These are phyloP conservation scores for Galaxias olidus DNA, from an alignment of 2,797 vertebrate species.

Conservation along the genomic window DNA sequence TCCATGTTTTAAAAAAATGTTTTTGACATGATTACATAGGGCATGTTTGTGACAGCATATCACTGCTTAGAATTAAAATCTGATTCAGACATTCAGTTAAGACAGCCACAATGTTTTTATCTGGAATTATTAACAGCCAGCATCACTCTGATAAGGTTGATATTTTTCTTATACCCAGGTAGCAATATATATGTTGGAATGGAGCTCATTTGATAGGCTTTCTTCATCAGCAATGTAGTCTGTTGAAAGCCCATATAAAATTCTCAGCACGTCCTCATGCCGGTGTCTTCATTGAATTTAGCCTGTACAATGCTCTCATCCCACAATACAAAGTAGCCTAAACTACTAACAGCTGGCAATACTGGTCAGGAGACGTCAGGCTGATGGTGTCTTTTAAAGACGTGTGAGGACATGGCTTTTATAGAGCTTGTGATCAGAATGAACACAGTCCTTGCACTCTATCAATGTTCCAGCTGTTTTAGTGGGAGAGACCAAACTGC, in stretches of 20 bases:
- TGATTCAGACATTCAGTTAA: too few species aligned
- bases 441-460: constrained; percentile 41
- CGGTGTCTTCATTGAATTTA: constrained; percentile 76
- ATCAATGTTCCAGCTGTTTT: constrained; percentile 45
- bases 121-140: too few species aligned
- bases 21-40: too few species aligned
- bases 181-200: too few species aligned
- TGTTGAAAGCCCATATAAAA: constrained; percentile 58
- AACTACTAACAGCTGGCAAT: background rate
- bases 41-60: too few species aligned
- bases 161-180: too few species aligned
- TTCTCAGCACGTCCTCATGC: constrained; percentile 84
- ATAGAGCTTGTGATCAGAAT: constrained; percentile 31
- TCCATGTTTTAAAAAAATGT: too few species aligned
- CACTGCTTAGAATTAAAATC: too few species aligned
- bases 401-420: constrained; percentile 11
- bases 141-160: too few species aligned
- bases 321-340: background rate
- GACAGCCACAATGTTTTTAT: too few species aligned
- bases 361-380: background rate
- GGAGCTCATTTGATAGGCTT: too few species aligned
- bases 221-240: too few species aligned
- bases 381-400: background rate
- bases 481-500: constrained; percentile 69
- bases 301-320: constrained; percentile 64